Evolutionary conservation across 2,888 invertebrate genomes (phyloP), one percentile per base, ranked within the genome.

Genomic region (Drosophila ustulata): DNA sequence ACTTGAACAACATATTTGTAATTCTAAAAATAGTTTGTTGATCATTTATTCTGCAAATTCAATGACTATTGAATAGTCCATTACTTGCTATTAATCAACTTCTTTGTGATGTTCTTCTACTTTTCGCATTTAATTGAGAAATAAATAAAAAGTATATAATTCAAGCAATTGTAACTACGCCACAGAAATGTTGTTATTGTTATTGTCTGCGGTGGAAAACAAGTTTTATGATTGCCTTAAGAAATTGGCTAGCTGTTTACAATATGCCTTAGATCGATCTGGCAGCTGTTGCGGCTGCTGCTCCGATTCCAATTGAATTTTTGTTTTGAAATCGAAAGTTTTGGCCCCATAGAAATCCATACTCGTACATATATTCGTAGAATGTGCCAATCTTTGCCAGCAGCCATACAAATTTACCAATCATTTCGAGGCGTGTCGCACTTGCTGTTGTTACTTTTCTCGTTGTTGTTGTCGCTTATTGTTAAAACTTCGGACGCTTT

Each of bases 291-390:
- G 65, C 56, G 64, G 11, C 23, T 28, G 25, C 41, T 57, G 67
- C 56, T 66, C 62, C 30, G 64, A 68, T 71, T 71, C 37, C 25
- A 39, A 41, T 25, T 47, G 37, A 63, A 56, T 61, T 52, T 63
- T 53, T 53, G 53, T 74, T 81, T 73, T 64, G 75, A 78, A 82
- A 84, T 73, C 63, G 87, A 82, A 84, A 84, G 88, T 67, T 65
- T 68, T 58, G 45, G 26, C 50, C 46, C 50, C 26, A 43, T 62
- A 7, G 66, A 61, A 64, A 61, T 49, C 53, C 13, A 56, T 11
- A 34, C 34, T 34, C 11, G 11, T 11, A 34, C 3, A 9, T 9
- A 9, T 34, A 34, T 3, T 34, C 34, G 34, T 52, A 80, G 71
- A 85, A 80, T 82, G 81, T 56, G 74, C 66, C 70, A 74, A 74